Evolutionary conservation across 2,113 vertebrate species (phyloP).

Genomic region (Sorex fumeus): DNA sequence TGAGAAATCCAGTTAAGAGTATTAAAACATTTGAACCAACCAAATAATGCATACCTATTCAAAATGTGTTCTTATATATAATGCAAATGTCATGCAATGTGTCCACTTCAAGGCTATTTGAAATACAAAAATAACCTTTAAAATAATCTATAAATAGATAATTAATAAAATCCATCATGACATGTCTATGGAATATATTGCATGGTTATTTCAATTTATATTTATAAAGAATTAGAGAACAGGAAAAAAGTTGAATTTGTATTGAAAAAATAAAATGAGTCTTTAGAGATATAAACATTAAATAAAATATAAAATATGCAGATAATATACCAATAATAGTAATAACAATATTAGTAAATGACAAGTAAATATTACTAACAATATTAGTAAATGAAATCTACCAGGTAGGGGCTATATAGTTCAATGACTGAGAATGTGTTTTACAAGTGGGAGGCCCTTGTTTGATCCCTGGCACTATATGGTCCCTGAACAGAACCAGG

Average conservation of each 20-base stretch:
- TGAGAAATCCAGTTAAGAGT: not conserved
- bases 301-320: no score
- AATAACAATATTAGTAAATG: no score
- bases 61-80: not conserved
- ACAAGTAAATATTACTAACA: no score
- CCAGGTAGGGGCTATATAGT: no score
- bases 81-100: not conserved
- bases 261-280: not conserved
- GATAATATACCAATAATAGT: no score
- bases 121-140: slow-evolving; percentile 35
- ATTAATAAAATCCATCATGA: slow-evolving; percentile 31
- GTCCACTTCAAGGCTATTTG: not conserved
- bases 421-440: no score
- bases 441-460: no score
- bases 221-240: slow-evolving; percentile 1
- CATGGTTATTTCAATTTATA: not conserved
- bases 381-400: no score
- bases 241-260: not conserved
- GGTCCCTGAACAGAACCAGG: no score
- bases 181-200: not conserved
- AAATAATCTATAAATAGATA: not conserved
- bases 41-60: not conserved
- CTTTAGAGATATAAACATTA: not conserved
- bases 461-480: no score
- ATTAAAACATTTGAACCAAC: not conserved